Percentiles rank a stretch among this genome's conserved stretches.
Conservation (phyloP, 2,797 vertebrate species). For the Valencia hispanica region DNA sequence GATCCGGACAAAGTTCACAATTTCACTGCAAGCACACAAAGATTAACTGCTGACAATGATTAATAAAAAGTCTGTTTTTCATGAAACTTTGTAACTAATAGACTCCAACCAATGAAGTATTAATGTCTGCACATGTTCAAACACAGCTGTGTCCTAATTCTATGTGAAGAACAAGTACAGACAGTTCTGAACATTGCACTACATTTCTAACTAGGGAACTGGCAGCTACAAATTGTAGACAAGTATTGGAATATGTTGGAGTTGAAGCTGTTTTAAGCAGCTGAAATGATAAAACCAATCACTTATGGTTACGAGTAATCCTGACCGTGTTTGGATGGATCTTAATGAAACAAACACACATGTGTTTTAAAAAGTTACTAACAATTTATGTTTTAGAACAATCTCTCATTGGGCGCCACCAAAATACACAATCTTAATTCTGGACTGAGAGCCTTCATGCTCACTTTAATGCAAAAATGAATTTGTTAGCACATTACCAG, state of each 20-base stretch:
- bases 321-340: neutral
- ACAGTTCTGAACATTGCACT: neutral
- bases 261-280: neutral
- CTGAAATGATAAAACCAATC: slow-evolving; percentile 2
- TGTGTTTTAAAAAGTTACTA: neutral
- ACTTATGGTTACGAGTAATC: neutral
- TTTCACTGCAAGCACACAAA: neutral
- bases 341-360: neutral
- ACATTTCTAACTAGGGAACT: slow-evolving; percentile 4
- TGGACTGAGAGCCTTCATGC: neutral
- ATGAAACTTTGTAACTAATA: neutral
- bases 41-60: slow-evolving; percentile 10
- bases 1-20: slow-evolving; percentile 5
- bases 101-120: no score
- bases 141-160: neutral
- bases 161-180: neutral
- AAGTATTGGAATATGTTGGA: neutral
- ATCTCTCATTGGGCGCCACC: neutral
- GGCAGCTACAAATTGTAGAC: slow-evolving; percentile 19
- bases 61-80: neutral
- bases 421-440: neutral
- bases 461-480: neutral
- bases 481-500: neutral
- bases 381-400: neutral
- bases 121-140: neutral